Evolutionary conservation across 92 coral and sea anemone species (phyloP).

Genomic region (Phenganax subtilis): DNA sequence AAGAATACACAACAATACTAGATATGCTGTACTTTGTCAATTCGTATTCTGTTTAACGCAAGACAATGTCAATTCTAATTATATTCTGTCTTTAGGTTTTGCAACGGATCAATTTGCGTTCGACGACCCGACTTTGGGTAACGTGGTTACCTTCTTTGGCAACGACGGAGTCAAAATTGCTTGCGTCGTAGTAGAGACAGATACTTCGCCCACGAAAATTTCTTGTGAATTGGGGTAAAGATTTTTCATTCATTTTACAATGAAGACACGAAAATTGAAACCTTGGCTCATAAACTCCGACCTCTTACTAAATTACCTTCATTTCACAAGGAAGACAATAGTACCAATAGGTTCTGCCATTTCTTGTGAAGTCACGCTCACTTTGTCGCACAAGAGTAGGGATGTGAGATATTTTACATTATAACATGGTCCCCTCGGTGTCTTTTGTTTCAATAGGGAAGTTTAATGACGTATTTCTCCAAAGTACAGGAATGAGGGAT

Average conservation of each 20-base stretch:
- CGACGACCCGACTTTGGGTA: constrained; percentile 61
- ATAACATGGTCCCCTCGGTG: too few relatives aligned
- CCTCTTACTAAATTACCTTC: not conserved
- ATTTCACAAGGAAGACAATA: not conserved
- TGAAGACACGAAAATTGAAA: not conserved
- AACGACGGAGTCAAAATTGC: constrained; percentile 53
- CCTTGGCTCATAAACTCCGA: not conserved
- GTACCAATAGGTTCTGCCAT: too few relatives aligned
- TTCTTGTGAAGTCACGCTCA: too few relatives aligned
- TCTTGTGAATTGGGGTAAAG: constrained; percentile 69
- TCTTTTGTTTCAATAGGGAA: too few relatives aligned
- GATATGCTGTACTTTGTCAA: too few relatives aligned
- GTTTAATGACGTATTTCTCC: too few relatives aligned
- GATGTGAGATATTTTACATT: too few relatives aligned
- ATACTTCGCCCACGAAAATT: constrained; percentile 57
- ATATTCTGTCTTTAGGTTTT: constrained; percentile 51
- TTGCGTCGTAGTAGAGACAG: constrained; percentile 70
- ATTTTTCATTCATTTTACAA: not conserved
- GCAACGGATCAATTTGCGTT: constrained; percentile 67
- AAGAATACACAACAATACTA: too few relatives aligned
- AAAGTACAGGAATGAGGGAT: too few relatives aligned
- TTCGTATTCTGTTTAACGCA: not conserved
- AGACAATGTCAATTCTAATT: too few relatives aligned
- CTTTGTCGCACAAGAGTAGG: too few relatives aligned
- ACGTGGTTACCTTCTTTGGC: constrained; percentile 61